A percentile compares a stretch with the other conserved stretches of the same genome.
phyloP scores from a whole-genome alignment of 2,113 vertebrate genomes.

The Glareola pratincola region DNA sequence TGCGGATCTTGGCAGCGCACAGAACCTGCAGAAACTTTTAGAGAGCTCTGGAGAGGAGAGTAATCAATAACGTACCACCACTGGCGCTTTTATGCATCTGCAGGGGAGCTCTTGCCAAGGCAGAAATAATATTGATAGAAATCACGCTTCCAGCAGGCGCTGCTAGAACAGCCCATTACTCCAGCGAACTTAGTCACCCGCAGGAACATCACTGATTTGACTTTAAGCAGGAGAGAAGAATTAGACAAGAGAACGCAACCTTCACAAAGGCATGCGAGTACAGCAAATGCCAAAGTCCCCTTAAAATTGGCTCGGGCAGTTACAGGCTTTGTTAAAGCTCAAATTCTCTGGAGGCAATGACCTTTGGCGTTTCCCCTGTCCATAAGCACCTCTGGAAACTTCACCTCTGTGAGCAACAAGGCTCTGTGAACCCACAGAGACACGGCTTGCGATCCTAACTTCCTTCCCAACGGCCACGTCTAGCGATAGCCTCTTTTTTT shows the following conservation, averaged over 20 bases:
- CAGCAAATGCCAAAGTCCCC: not conserved
- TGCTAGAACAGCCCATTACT: rapidly evolving
- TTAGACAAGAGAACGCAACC: not conserved
- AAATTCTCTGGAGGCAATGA: not conserved
- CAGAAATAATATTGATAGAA: not conserved
- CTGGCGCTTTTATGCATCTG: not conserved
- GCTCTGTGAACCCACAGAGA: not conserved
- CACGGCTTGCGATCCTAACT: not conserved
- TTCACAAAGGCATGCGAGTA: not conserved
- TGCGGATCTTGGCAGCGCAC: not conserved
- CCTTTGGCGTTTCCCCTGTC: not conserved
- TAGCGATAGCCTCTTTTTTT: not conserved
- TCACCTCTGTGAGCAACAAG: not conserved
- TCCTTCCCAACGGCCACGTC: not conserved
- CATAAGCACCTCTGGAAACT: not conserved
- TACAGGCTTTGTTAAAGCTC: not conserved
- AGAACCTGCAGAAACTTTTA: not conserved
- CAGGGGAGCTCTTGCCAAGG: not conserved
- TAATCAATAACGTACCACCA: not conserved
- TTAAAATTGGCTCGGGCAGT: not conserved
- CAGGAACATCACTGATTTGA: not conserved
- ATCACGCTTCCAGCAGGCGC: not conserved
- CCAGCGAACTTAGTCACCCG: rapidly evolving
- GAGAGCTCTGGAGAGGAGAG: not conserved
- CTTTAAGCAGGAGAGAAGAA: not conserved